A percentile compares a stretch with the other conserved stretches of the same genome.
phyloP scores from a whole-genome alignment of 2,113 vertebrate species.

The Penelope pileata region DNA sequence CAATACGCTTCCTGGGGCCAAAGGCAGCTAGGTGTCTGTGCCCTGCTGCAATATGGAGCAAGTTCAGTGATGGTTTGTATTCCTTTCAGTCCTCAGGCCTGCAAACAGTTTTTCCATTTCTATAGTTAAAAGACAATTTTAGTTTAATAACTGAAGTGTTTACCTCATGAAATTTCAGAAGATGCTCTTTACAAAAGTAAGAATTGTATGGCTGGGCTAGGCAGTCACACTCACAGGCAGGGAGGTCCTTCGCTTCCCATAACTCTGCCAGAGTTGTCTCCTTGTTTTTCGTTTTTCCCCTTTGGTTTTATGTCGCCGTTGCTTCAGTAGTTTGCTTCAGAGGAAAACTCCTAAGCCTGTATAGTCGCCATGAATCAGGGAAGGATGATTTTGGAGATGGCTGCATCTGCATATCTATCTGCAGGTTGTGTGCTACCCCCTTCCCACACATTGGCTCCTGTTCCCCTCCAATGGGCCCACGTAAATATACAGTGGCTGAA shows the following conservation, averaged over 20 bases:
- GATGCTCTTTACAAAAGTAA: not conserved
- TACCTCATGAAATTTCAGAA: not conserved
- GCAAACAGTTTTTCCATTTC: not conserved
- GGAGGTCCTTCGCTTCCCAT: fast-evolving
- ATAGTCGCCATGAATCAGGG: not conserved
- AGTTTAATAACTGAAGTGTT: not conserved
- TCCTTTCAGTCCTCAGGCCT: not conserved
- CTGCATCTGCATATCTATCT: not conserved
- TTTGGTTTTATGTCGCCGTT: not conserved
- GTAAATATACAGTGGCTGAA: not conserved
- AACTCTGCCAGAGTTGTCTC: not conserved
- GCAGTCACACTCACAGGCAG: not conserved
- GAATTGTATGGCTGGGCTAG: not conserved
- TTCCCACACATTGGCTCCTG: not conserved
- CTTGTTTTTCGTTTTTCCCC: not conserved
- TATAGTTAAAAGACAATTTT: not conserved
- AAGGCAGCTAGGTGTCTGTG: not conserved
- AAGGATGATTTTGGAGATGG: not conserved
- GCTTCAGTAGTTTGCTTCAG: not conserved
- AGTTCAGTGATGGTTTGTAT: not conserved
- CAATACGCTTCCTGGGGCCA: not conserved
- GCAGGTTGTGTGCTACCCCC: not conserved
- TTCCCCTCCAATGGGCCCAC: not conserved
- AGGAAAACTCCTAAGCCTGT: not conserved
- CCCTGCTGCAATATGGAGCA: not conserved